Base-by-base conservation (phyloP, 2,113 vertebrate species). In the Neogobius melanostomus region DNA sequence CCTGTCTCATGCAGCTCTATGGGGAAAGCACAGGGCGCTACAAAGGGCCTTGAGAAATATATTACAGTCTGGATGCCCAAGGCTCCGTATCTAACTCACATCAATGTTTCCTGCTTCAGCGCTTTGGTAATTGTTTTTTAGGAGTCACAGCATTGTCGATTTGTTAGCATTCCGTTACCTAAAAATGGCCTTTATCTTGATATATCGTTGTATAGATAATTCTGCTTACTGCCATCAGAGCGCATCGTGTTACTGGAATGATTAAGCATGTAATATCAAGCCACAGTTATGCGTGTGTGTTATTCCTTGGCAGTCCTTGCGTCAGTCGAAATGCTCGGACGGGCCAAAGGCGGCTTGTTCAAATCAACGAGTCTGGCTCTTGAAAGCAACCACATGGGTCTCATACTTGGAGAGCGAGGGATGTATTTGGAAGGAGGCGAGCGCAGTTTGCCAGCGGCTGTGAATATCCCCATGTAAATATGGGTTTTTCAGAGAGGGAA, bases 401-500 rank as follows among this genome's bases (percentile, higher is more conserved):
- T 11, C 45, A 69, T 61, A 60, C 47, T 71, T 56, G 53, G 42
- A 67, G 54, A 47, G 68, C 75, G 79, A 15, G 21, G 72, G 28
- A 36, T 69, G 68, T 16, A 12, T 59, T 79, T 83, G 75, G 69
- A 85, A 74, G 11, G 80, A 71, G 57, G 62, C 52, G 47, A 36
- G 60, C 44, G 36, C 42, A 7, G 67, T 76, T 51, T 79, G 82
- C 81, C 85, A 87, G 53, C 65, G 72, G 66, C 44, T 56, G 68
- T 59, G 47, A 69, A 74, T 68, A 57, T 64, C 66, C 72, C 84
- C 71, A 61, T 82, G 78, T 78, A 87, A 86, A 89, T 86, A 82
- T 81, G 82, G 77, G 72, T 83, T 85, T 88, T 84, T 71, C 67
- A 85, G 88, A 88, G 87, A 83, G 88, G 82, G 81, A 77, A 83